Base-by-base conservation (phyloP, 2,113 vertebrate species). In the Dolichallabes microphthalmus region DNA sequence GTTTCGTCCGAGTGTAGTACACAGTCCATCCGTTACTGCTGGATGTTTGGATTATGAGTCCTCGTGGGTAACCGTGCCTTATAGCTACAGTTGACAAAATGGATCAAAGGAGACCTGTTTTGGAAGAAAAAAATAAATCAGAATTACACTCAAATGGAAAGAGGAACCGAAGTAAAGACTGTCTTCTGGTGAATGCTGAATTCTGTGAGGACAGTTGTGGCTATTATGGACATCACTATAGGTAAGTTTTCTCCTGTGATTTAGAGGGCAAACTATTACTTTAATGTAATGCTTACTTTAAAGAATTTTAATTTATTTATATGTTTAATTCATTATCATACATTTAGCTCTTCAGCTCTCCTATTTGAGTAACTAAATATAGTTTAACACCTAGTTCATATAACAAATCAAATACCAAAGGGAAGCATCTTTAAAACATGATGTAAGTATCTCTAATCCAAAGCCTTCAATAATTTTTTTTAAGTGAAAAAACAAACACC, bases 191-290 rank as follows among this genome's bases (percentile, higher is more conserved):
- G 77, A 90, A 89, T 4, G 91, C 93, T 74, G 94, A 95, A 17
- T 91, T 91, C n/a, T 84, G 87, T 55, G 93, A 94, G 58, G 94
- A 94, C n/a, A 91, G 81, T 88, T 91, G 87, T 73, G 91, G 90
- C 82, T 86, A 68, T 64, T 83, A 92, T 17, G 93, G 93, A 90
- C 87, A 91, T 88, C 92, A 89, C 64, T 88, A 91, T 39, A 86
- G 92, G 95, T 95, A 55, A 89, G 93, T 92, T 32, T 60, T 5
- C 68, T 73, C 57, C 6, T 32, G 14, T 58, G 25, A 81, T 27
- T 30, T 69, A 61, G 7, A 2, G 0, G 19, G 13, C 7, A 64
- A 30, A 71, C n/a, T 13, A 30, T 82, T 25, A 69, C 52, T 84
- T 69, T 30, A 20, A 19, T 69, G 55, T 79, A 6, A 80, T 30